Evolutionary conservation across 1,140 invertebrate genomes (phyloP).

Genomic region (Diuraphis noxia): DNA sequence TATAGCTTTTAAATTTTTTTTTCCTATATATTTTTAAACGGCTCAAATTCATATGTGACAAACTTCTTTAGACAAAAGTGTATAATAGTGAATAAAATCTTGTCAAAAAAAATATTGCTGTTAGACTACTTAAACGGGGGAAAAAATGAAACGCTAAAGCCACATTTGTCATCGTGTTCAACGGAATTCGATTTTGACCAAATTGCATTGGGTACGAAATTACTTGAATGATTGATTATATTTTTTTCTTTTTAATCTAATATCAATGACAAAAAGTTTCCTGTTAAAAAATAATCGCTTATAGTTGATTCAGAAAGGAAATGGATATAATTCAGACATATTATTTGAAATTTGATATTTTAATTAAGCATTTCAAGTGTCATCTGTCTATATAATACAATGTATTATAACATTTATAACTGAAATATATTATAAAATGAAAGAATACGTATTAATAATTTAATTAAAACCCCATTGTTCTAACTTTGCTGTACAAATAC

Average conservation of each 20-base stretch:
- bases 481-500: background rate
- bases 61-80: background rate
- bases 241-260: background rate
- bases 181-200: constrained; percentile 28
- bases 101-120: background rate
- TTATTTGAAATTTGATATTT: background rate
- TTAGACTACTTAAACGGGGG: background rate
- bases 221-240: constrained; percentile 36
- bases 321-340: background rate
- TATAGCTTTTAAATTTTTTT: background rate
- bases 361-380: background rate
- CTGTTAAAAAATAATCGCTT: background rate
- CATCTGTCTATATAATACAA: background rate
- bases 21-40: background rate
- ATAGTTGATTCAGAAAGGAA: background rate
- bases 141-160: constrained; percentile 37
- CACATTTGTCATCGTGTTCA: constrained; percentile 15
- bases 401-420: too few relatives aligned
- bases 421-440: background rate
- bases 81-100: background rate
- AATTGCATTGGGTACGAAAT: constrained; percentile 17
- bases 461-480: background rate
- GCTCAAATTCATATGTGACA: background rate
- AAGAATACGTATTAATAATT: background rate
- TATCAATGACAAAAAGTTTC: background rate